phyloP scores from a whole-genome alignment of 2,888 invertebrate genomes.

The Chalcosyrphus nemorum region DNA sequence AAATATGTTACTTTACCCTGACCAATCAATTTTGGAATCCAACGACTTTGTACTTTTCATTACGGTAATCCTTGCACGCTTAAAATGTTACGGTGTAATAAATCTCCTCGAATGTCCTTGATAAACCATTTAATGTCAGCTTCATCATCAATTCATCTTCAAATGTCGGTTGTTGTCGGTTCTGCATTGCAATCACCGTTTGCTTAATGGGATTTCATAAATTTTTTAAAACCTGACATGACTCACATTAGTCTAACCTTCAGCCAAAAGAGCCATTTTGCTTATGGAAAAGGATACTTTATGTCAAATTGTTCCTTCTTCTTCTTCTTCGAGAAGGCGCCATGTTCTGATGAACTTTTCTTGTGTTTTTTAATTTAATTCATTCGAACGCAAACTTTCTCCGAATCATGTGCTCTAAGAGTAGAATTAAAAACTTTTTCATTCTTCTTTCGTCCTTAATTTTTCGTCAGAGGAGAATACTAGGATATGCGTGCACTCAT shows the following conservation, averaged over 20 bases:
- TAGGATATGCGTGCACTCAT: background rate
- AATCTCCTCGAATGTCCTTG: background rate
- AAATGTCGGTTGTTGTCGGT: no score
- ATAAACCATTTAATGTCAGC: background rate
- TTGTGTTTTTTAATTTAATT: conserved; percentile 7
- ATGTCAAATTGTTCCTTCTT: background rate
- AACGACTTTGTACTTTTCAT: background rate
- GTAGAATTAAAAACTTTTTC: background rate
- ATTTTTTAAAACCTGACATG: background rate
- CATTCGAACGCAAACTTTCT: background rate
- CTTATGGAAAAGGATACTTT: background rate
- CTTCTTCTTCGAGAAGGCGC: background rate
- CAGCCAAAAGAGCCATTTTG: background rate
- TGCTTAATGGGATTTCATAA: background rate
- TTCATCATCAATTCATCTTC: background rate
- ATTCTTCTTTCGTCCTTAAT: background rate
- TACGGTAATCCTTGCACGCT: background rate
- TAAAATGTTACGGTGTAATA: background rate
- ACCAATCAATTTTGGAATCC: background rate
- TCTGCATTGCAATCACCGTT: background rate
- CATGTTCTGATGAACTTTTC: no score
- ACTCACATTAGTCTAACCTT: no score
- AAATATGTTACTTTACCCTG: background rate
- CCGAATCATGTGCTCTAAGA: background rate
- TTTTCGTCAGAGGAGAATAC: background rate